Percentiles rank a stretch among this genome's conserved stretches.
These are phyloP conservation scores for Pogonocherus hispidulus DNA, from an alignment of 2,888 invertebrate species.

Conservation along the genomic window DNA sequence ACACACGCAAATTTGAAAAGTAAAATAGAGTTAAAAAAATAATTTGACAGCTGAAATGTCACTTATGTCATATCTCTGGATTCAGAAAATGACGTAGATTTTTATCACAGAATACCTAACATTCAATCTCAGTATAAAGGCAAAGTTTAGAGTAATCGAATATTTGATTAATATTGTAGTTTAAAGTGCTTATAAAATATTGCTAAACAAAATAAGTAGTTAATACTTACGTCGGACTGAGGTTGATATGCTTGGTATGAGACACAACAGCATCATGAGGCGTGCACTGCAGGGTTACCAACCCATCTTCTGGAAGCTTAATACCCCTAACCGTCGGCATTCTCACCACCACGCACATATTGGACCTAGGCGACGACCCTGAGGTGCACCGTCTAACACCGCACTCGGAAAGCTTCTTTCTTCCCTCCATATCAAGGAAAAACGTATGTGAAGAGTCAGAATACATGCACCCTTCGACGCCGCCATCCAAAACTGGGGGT, in stretches of 20 bases:
- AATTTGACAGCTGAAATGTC: no score
- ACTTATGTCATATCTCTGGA: no score
- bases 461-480: conserved; percentile 57
- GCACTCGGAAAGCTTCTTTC: conserved; percentile 69
- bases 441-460: conserved; percentile 53
- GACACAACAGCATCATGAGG: conserved; percentile 71
- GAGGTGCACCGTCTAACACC: conserved; percentile 70
- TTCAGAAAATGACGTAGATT: no score
- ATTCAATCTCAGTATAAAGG: no score
- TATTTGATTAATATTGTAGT: no score
- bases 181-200: no score
- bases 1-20: no score
- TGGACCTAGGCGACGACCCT: conserved; percentile 50
- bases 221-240: conserved; percentile 56
- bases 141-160: no score
- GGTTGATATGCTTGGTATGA: conserved; percentile 67
- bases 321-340: conserved; percentile 72
- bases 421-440: conserved; percentile 68
- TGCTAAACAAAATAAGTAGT: not conserved
- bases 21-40: no score
- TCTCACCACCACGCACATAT: conserved; percentile 72
- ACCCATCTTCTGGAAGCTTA: conserved; percentile 70
- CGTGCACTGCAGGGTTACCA: conserved; percentile 72
- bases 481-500: conserved; percentile 62
- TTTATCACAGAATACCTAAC: no score